phyloP scores from a whole-genome alignment of 2,888 invertebrate genomes.

The Ennomos fuscantarius region DNA sequence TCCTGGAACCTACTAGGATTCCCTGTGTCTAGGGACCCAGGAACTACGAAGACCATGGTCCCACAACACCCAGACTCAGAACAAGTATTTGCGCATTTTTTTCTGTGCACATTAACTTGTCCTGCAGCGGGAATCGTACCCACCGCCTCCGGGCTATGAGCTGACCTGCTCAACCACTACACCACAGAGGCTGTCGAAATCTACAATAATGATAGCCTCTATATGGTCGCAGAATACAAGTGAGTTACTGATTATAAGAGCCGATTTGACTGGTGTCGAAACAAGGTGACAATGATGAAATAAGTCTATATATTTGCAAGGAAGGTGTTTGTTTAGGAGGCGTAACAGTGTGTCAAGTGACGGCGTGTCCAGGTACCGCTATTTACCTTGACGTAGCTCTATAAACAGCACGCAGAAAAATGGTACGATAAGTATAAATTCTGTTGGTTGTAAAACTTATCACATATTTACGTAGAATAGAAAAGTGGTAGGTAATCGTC shows the following conservation, averaged over 20 bases:
- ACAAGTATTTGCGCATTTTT: no score
- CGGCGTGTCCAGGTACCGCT: constrained; percentile 2
- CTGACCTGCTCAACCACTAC: no score
- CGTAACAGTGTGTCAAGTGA: constrained; percentile 15
- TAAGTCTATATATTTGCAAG: constrained; percentile 13
- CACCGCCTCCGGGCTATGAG: no score
- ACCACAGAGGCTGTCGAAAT: no score
- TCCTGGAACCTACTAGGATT: no score
- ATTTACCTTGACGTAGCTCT: constrained; percentile 20
- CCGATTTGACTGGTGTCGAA: not conserved
- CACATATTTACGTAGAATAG: not conserved
- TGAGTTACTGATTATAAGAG: constrained; percentile 7
- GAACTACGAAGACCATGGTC: no score
- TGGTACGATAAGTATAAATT: constrained; percentile 7
- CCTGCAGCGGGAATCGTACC: no score
- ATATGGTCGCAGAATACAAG: not conserved
- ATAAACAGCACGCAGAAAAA: constrained; percentile 4
- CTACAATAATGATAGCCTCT: no score
- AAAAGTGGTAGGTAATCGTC: no score
- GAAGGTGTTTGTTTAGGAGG: constrained; percentile 15
- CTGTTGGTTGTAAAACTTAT: constrained; percentile 16
- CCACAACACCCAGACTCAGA: no score
- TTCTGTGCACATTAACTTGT: no score
- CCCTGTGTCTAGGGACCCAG: no score
- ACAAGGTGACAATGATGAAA: constrained; percentile 19